A percentile compares a stretch with the other conserved stretches of the same genome.
These are phyloP conservation scores for Potamarius usumacintae DNA, from an alignment of 2,113 vertebrate species.

Conservation along the genomic window DNA sequence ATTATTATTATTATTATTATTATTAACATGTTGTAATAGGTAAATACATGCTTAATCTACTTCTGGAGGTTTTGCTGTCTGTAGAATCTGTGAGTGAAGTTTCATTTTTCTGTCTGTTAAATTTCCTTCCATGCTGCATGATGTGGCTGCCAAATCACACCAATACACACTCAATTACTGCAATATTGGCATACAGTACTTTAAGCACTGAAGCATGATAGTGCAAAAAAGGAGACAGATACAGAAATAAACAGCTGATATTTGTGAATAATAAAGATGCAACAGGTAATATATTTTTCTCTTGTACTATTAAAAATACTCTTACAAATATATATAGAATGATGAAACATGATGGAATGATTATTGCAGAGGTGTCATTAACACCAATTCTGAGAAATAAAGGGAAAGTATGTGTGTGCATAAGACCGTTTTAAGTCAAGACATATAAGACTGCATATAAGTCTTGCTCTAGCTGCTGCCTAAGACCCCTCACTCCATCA, in stretches of 20 bases:
- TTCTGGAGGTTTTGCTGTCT: neutral
- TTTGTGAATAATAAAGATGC: neutral
- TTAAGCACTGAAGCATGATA: neutral
- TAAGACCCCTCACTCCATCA: neutral
- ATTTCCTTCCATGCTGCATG: neutral
- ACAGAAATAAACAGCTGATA: neutral
- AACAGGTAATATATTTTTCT: neutral
- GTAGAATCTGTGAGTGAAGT: neutral
- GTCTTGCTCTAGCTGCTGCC: neutral
- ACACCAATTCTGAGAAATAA: neutral
- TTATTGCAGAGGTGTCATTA: neutral
- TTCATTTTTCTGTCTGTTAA: neutral
- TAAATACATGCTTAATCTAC: neutral
- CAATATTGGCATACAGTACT: neutral
- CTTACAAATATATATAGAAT: neutral
- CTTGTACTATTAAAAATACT: neutral
- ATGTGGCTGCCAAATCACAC: neutral
- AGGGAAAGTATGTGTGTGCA: neutral
- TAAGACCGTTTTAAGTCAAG: too few species aligned
- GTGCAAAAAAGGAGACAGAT: neutral
- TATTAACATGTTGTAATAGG: neutral
- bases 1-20: neutral
- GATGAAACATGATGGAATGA: neutral
- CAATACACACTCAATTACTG: neutral
- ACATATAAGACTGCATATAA: neutral